Evolutionary conservation across 1,140 invertebrate species (phyloP), one percentile per base, ranked within the genome.

Genomic region (Drosophila virilis): DNA sequence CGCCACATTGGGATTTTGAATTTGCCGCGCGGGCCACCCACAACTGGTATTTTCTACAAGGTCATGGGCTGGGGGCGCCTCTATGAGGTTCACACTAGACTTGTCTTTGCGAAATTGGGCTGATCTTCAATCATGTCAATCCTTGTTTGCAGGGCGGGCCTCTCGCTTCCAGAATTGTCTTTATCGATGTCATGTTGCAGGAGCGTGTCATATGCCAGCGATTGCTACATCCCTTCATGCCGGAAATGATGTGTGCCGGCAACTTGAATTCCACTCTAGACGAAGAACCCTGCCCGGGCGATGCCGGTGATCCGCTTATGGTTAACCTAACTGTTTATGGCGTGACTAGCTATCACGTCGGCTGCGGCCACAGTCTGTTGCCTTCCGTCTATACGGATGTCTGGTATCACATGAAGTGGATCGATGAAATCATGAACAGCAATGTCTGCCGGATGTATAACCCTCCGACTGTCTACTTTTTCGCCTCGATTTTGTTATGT

Each of bases 171-270:
- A 15, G 9, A 13, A 43, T 86, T 2, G 6, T 77, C 15, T 62
- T 68, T 50, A 66, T 86, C 6, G 55, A 86, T n/a, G 61, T 88
- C 3, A 3, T 55, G 33, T 17, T 86, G 8, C n/a, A 69, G 3
- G 15, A 57, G 7, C 17, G 7, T 1, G 5, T 55, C 1, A 13
- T 32, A 7, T 86, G 82, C 42, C 8, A 66, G 1, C 2, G 13
- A 3, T 8, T 52, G 6, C 40, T 86, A 0, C 35, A 72, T 6
- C 50, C 38, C 2, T 77, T 77, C 15, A 52, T 43, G 13, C 45
- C 51, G 8, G 83, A 86, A 37, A 86, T 86, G 83, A 33, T 86
- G 37, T 86, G 83, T 8, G 83, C 83, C 32, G 78, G 72, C 1
- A 86, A 82, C 43, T 17, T 79, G 2, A 28, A 46, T 0, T 50